Conservation (phyloP, 2,113 vertebrate genomes). For the Halichoerus grypus region DNA sequence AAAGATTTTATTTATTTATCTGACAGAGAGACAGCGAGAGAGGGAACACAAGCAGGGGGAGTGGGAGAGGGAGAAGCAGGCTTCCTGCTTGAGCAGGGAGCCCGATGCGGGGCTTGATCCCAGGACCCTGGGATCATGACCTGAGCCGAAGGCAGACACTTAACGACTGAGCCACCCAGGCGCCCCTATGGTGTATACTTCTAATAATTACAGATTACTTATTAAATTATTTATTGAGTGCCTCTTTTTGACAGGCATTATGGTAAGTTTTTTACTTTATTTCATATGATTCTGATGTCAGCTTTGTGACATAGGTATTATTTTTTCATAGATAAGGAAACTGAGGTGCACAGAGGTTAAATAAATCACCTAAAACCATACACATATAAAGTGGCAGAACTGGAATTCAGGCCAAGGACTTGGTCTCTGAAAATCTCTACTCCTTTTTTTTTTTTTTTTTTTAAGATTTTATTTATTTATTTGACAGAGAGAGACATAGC, state of each 20-base stretch:
- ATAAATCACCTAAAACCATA: neutral
- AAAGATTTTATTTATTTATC: too few species aligned
- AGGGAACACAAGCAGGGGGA: too few species aligned
- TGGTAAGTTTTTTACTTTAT: constrained; percentile 10
- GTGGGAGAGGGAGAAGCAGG: too few species aligned
- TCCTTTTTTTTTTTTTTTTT: too few species aligned
- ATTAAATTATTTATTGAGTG: neutral
- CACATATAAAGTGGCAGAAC: neutral
- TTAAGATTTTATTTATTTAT: too few species aligned
- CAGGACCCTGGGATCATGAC: too few species aligned
- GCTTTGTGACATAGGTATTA: neutral
- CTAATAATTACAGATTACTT: neutral
- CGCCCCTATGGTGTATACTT: neutral
- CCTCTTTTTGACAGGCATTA: neutral
- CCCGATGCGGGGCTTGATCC: too few species aligned
- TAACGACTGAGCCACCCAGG: too few species aligned
- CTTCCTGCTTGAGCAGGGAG: too few species aligned
- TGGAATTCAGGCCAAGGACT: constrained; percentile 9
- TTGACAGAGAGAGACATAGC: too few species aligned
- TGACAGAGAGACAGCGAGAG: too few species aligned
- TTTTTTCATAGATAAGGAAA: constrained; percentile 8
- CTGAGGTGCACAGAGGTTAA: constrained; percentile 11
- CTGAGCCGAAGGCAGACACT: too few species aligned
- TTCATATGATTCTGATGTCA: neutral
- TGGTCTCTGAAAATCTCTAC: neutral